Evolutionary conservation across 2,797 vertebrate species (phyloP), one percentile per base, ranked within the genome.

Genomic region (Pseudomugil tenellus): DNA sequence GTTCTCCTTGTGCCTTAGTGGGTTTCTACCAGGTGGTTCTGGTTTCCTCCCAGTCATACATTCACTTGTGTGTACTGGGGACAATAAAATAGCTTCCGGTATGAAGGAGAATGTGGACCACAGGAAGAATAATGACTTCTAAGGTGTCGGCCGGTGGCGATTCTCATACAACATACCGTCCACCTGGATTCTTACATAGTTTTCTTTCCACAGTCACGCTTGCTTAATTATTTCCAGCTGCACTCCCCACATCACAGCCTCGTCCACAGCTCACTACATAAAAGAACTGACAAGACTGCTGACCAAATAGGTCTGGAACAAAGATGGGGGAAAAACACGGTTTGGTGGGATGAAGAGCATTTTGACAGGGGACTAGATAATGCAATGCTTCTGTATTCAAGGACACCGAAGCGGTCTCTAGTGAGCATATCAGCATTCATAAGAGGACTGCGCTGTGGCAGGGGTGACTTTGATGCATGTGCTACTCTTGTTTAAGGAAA

Each of bases 401-500:
- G 89, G 88, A 91, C 90, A 81, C 76, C 43, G 66, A 71, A 71
- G 78, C 67, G 43, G 73, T 76, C 82, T 84, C 82, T 81, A 67
- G 35, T 49, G 79, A 82, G 77, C 72, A 39, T 60, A 89, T 91
- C 90, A 87, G 87, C 85, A 91, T 92, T 91, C 87, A 90, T 73
- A 79, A 71, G 84, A 76, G 63, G 60, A 59, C 71, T 71, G 67
- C 54, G 64, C 84, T 48, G 80, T 86, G 77, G 82, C 86, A 87
- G 79, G 67, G 85, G 88, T 88, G 88, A 90, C 91, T 92, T 90
- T 90, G 86, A 92, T 87, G 79, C 87, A 90, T 88, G 86, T 80
- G 77, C 60, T 84, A 63, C 74, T 76, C 77, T 80, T 87, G 85
- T 84, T 87, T 87, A 82, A 86, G 72, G 73, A 75, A 87, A 76